Base-by-base conservation (phyloP, 2,113 vertebrate genomes). In the Zosterops lateralis region DNA sequence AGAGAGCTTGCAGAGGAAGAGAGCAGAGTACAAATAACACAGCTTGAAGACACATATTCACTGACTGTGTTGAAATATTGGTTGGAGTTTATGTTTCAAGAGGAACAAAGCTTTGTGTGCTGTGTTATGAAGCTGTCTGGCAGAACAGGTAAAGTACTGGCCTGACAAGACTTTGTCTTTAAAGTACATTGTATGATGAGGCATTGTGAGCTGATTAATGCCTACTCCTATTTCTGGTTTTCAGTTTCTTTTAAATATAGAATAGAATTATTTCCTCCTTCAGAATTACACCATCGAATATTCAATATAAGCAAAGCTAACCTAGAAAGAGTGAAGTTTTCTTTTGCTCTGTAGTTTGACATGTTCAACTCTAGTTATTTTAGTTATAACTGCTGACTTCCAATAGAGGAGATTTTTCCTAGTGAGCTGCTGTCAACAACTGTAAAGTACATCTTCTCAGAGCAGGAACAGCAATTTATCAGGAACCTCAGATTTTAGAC, bases 381-480 rank as follows among this genome's bases (percentile, higher is more conserved):
- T 77, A 93, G 93, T 82, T 90, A 34, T 70, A 64, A 73, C 73
- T 96, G 17, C 67, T 89, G 89, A 80, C 50, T 95, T 97, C 84
- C 36, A 78, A 5, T 36, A 28, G 44, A 73, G 65, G 32, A 81
- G 60, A 76, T 47, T 68, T 82, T 14, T 77, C 83, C 74, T 54
- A 80, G 48, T 9, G 24, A 70, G 47, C 40, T 92, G 66, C 26
- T 91, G 56, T 89, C 56, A 22, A 34, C 7, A 61, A 36, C 36
- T 81, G 51, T 57, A 53, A 90, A 42, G 26, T 56, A 5, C 10
- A 24, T 22, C 5, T 40, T 48, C 8, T 61, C 0, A 1, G 42
- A 42, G 20, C 17, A 40, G 56, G 15, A 91, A 8, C 47, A 67
- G 38, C n/a, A 36, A 47, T 62, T 87, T 48, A 47, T 14, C 2